These are phyloP conservation scores for Aplochiton taeniatus DNA, from an alignment of 2,797 vertebrate species.

Conservation along the genomic window DNA sequence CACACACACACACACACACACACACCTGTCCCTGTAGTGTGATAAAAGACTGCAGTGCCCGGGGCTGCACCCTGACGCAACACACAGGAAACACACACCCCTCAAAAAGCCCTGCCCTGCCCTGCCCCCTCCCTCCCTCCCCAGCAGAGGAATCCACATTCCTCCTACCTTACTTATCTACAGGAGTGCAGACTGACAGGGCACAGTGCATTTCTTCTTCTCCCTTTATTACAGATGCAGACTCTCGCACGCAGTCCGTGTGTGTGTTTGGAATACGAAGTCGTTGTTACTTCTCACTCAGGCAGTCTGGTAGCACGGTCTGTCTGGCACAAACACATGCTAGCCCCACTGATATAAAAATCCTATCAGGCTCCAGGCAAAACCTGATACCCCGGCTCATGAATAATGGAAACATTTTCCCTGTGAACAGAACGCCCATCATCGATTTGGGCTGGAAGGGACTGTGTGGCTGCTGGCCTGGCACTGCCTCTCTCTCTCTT, in stretches of 20 bases:
- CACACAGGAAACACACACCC: conserved; percentile 43
- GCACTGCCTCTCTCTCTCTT: neutral
- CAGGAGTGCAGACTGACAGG: conserved; percentile 36
- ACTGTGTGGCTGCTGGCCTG: neutral
- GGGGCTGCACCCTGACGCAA: conserved; percentile 62
- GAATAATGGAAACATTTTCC: conserved; percentile 57
- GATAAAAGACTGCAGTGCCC: conserved; percentile 52
- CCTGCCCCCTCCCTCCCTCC: conserved; percentile 26
- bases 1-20: conserved; percentile 13
- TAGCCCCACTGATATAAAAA: conserved; percentile 25
- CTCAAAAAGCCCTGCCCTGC: neutral
- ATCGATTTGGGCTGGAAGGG: conserved; percentile 37
- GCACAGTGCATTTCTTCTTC: conserved; percentile 18
- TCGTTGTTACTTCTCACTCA: neutral
- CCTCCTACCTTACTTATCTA: conserved; percentile 41
- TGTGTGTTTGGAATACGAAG: neutral
- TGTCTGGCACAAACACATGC: conserved; percentile 8
- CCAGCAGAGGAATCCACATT: conserved; percentile 42
- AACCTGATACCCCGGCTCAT: conserved; percentile 59
- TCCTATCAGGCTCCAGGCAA: conserved; percentile 35
- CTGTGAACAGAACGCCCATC: conserved; percentile 30
- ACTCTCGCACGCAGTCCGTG: neutral
- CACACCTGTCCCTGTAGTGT: conserved; percentile 43
- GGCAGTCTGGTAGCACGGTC: neutral
- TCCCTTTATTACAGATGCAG: too few species aligned